Evolutionary conservation across 2,797 vertebrate species (phyloP), one percentile per base, ranked within the genome.

Genomic region (Eutrigla gurnardus): DNA sequence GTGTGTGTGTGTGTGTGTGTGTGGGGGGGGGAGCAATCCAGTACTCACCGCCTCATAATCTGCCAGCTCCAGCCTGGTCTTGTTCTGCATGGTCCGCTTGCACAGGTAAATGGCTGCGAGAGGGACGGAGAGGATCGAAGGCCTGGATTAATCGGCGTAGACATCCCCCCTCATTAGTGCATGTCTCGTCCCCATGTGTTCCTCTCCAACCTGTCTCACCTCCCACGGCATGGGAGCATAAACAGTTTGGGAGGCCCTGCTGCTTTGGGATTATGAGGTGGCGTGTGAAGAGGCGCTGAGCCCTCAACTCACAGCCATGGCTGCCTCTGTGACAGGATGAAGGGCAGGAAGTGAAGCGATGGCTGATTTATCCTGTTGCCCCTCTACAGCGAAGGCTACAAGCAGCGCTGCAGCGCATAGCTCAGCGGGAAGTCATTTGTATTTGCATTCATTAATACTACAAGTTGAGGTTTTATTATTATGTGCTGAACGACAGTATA

Each of bases 21-120:
- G 25, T 25, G 25, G 25, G 25, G 25, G 25, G 66, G 58, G 65
- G 62, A 71, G 65, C 4, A 10, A 80, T 61, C n/a, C 10, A 36
- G 37, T 35, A 96, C 98, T 95, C 94, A 99, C 98, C 74, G 98
- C 97, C 94, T 99, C 98, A 80, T 99, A 99, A 94, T 99, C 98
- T 4, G 98, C 97, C 91, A 99, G 89, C 92, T 99, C 98, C 96
- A 99, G 94, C 64, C 98, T 93, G 9, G 98, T 98, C 93, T 99
- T 99, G 88, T 99, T 99, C 95, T 99, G 98, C 98, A 99, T 99
- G 88, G 98, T 99, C 92, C 98, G 93, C 92, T 99, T 99, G 94
- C 98, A 99, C 92, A 99, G 96, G 91, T 99, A 99, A 92, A 99
- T 98, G 77, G 98, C 97, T 99, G 85, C 47, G 54, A 54, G 64